Evolutionary conservation across 2,888 invertebrate species (phyloP).

Genomic region (Drosophila anceps): DNA sequence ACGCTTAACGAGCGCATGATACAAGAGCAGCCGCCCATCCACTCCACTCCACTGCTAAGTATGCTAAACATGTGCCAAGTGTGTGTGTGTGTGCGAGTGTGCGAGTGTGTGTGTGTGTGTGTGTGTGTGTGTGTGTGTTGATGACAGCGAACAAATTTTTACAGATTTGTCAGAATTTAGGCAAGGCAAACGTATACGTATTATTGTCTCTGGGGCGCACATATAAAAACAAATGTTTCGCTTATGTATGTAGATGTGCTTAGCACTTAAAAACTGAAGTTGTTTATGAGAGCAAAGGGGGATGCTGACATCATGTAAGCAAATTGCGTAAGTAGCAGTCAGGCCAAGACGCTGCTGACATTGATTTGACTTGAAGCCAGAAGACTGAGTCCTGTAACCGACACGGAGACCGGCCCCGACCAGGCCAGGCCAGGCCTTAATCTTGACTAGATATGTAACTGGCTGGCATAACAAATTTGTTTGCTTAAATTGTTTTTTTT

Average conservation of each 20-base stretch:
- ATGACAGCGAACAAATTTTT: slow-evolving; percentile 82
- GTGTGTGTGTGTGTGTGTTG: slow-evolving; percentile 27
- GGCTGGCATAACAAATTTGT: slow-evolving; percentile 68
- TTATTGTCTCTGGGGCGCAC: slow-evolving; percentile 15
- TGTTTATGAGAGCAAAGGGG: slow-evolving; percentile 50
- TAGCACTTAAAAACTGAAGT: slow-evolving; percentile 74
- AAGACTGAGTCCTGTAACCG: neutral
- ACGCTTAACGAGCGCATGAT: slow-evolving; percentile 79
- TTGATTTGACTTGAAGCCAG: slow-evolving; percentile 73
- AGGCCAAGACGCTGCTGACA: slow-evolving; percentile 46
- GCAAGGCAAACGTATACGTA: slow-evolving; percentile 29
- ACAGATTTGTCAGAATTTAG: slow-evolving; percentile 80
- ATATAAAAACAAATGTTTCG: slow-evolving; percentile 45
- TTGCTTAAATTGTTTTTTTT: slow-evolving; percentile 41
- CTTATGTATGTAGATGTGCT: slow-evolving; percentile 27
- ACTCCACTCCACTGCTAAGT: slow-evolving; percentile 44
- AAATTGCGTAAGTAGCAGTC: slow-evolving; percentile 72
- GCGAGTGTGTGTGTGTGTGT: slow-evolving; percentile 31
- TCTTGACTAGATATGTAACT: slow-evolving; percentile 1
- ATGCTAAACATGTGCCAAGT: slow-evolving; percentile 70
- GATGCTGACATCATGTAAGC: slow-evolving; percentile 76
- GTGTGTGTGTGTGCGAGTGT: slow-evolving; percentile 28
- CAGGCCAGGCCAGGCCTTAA: neutral
- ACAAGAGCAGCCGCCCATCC: slow-evolving; percentile 38
- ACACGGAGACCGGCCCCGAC: neutral